Percentiles rank a stretch among this genome's conserved stretches.
Evolutionary conservation across 1,140 invertebrate species (phyloP).

Genomic region (Reticulitermes speratus): DNA sequence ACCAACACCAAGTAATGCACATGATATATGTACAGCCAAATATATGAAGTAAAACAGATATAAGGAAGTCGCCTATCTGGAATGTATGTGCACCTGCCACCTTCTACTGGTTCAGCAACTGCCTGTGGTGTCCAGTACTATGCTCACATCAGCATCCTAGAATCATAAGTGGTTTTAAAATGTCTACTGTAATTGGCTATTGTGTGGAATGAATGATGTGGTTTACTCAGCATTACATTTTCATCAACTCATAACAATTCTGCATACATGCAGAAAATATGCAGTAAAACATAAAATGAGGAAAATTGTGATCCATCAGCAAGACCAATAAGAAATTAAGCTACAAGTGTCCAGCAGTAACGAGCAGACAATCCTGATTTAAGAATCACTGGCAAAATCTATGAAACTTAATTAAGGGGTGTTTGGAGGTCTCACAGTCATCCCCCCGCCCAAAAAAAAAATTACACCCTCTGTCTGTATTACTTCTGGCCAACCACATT

Average conservation of each 20-base stretch:
- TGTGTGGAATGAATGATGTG: too few relatives aligned
- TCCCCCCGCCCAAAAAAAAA: slow-evolving; percentile 35
- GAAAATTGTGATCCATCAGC: too few relatives aligned
- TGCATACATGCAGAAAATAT: too few relatives aligned
- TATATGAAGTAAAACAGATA: background rate
- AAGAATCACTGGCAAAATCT: background rate
- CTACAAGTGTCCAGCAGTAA: background rate
- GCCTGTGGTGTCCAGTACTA: background rate
- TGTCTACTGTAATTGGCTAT: too few relatives aligned
- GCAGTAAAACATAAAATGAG: too few relatives aligned
- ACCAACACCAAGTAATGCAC: background rate
- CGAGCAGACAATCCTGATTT: background rate
- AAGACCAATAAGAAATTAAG: too few relatives aligned
- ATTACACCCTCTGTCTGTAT: slow-evolving; percentile 41
- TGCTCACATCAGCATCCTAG: too few relatives aligned
- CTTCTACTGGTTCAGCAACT: background rate
- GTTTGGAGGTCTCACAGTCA: too few relatives aligned
- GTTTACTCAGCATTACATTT: background rate
- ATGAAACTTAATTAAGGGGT: background rate
- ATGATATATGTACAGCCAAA: background rate
- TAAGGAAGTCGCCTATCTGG: background rate
- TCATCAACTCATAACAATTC: background rate
- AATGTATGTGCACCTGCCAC: background rate
- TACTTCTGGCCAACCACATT: slow-evolving; percentile 31
- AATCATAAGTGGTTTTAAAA: too few relatives aligned